Percentiles rank a stretch among this genome's conserved stretches.
Evolutionary conservation across 2,888 invertebrate genomes (phyloP).

Genomic region (Sphaeridia pumilis): DNA sequence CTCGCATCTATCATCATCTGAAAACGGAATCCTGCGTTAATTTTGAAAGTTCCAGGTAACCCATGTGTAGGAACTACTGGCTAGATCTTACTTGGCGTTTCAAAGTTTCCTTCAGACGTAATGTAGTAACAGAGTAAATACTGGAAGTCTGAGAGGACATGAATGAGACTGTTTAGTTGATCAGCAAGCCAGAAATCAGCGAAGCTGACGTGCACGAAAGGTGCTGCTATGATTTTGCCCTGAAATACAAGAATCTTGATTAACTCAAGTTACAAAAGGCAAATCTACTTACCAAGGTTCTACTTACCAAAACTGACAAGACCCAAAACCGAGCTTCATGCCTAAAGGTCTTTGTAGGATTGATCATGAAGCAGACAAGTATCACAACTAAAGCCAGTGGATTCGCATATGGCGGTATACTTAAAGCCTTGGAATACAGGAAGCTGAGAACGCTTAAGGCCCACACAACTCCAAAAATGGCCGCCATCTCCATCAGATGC

Average conservation of each 20-base stretch:
- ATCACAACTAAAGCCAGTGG: slow-evolving; percentile 71
- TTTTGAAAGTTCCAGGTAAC: not conserved
- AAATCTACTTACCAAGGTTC: not conserved
- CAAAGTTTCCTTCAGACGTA: slow-evolving; percentile 48
- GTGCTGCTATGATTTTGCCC: slow-evolving; percentile 76
- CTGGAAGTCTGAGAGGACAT: slow-evolving; percentile 84
- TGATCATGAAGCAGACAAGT: slow-evolving; percentile 67
- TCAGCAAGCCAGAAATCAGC: slow-evolving; percentile 99
- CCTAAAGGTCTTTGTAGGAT: slow-evolving; percentile 82
- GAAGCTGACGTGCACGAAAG: slow-evolving; percentile 85
- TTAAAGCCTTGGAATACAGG: slow-evolving; percentile 64
- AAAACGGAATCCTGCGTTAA: slow-evolving; percentile 17
- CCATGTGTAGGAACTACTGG: not conserved
- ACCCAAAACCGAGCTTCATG: slow-evolving; percentile 93
- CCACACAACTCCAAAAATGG: slow-evolving; percentile 91
- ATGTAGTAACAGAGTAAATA: slow-evolving; percentile 87
- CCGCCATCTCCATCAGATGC: slow-evolving; percentile 85
- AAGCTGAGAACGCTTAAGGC: slow-evolving; percentile 77
- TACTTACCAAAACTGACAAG: slow-evolving; percentile 63
- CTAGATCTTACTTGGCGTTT: slow-evolving; percentile 13
- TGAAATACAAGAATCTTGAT: slow-evolving; percentile 40
- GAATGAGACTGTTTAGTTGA: slow-evolving; percentile 85
- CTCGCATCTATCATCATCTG: slow-evolving; percentile 53
- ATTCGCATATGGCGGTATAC: slow-evolving; percentile 84
- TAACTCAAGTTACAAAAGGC: not conserved